Conservation (phyloP, 2,888 invertebrate species). For the Tricholauxania praeusta region DNA sequence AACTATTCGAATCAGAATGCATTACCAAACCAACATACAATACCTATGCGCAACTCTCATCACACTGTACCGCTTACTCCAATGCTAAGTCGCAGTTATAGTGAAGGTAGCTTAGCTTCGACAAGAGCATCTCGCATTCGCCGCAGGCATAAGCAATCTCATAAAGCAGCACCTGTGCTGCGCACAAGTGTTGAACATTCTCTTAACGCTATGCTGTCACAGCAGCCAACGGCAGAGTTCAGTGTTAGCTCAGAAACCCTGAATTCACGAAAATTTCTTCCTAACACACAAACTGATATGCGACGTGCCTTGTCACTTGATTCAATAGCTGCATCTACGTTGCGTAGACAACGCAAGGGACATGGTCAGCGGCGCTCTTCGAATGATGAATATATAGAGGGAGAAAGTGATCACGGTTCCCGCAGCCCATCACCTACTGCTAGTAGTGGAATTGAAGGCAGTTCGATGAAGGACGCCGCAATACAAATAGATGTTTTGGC, state of each 20-base stretch:
- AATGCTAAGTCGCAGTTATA: constrained; percentile 69
- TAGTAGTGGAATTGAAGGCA: constrained; percentile 87
- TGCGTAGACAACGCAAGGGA: constrained; percentile 48
- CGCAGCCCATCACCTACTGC: constrained; percentile 90
- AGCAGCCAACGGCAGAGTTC: constrained; percentile 47
- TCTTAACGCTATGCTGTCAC: constrained; percentile 54
- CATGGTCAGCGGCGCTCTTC: constrained; percentile 47
- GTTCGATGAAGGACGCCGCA: constrained; percentile 79
- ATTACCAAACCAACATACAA: constrained; percentile 43
- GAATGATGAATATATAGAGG: constrained; percentile 59
- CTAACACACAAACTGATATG: constrained; percentile 49
- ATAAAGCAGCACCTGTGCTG: constrained; percentile 50
- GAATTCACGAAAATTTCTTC: constrained; percentile 39
- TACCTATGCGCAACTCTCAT: constrained; percentile 36
- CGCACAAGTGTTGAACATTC: constrained; percentile 58
- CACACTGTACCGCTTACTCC: constrained; percentile 56
- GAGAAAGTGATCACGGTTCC: constrained; percentile 70
- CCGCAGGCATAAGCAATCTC: constrained; percentile 50
- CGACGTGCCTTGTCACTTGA: constrained; percentile 60
- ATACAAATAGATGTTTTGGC: constrained; percentile 85
- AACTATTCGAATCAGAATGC: constrained; percentile 17
- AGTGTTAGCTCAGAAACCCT: constrained; percentile 55
- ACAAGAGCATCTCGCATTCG: constrained; percentile 56
- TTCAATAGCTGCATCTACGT: constrained; percentile 53
- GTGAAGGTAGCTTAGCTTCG: constrained; percentile 71